Evolutionary conservation across 1,140 invertebrate species (phyloP), one percentile per base, ranked within the genome.

Genomic region (Wasmannia auropunctata): DNA sequence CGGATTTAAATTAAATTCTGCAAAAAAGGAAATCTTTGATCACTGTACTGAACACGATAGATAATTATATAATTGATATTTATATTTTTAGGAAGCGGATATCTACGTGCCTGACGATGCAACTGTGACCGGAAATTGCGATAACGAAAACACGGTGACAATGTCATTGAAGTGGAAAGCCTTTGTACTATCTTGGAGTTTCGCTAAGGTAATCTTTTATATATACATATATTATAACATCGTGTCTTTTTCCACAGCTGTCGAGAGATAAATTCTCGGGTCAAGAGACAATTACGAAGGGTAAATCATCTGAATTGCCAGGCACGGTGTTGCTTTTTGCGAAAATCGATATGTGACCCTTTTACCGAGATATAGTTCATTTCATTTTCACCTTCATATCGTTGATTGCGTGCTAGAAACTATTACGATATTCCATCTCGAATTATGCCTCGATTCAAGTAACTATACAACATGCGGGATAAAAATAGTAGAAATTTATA

Each of bases 101-200:
- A 95, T 96, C 43, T 97, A 97, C 86, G 95, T 97, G 22, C 97
- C 97, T 0, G 96, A 96, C 63, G 95, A 96, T 79, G 96, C 96
- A 0, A 95, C 95, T 28, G 95, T 97, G 0, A 96, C 94, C 3
- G 97, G 97, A 0, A 94, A 96, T 85, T 98, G 97, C 91, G 96
- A 96, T 34, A 96, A 96, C 65, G 97, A 97, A 76, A 97, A 98
- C 87, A 93, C 95, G 28, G 96, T 97, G 40, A 96, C 96, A 0
- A 96, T 98, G 93, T 96, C 96, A 37, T 95, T 98, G 34, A 96
- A 96, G 19, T 98, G 97, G 95, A 96, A 96, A 46, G 97, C 97
- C 7, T 98, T 97, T 87, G 95, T 96, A 0, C 92, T 98, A 6
- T 95, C 96, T 46, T 97, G 97, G 95, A 96, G 96, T 80, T 98